Evolutionary conservation across 37 sponge, comb jelly and placozoan species (phyloP), one percentile per base, ranked within the genome.

Genomic region (Haliclona indistincta): DNA sequence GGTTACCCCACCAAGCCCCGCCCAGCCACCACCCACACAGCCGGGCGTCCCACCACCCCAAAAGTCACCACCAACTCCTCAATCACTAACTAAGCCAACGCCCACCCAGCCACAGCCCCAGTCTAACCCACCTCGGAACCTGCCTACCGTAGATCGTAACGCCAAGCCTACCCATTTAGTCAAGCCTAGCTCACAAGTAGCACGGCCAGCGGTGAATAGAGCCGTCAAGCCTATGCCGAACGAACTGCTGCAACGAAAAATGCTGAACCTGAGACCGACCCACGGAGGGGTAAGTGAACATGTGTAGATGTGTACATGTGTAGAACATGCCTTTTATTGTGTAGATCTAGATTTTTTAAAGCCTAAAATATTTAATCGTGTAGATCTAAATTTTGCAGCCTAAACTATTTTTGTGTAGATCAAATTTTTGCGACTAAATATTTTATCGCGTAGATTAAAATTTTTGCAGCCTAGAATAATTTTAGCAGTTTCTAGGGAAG

Each of bases 121-220:
- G 6, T 39, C 69, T 68, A 43, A 22, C 5, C 43, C 23, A 43
- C 42, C 40, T 4, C 29, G 3, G 45, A 17, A 17, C 23, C 52
- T 43, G 70, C 93, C 93, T 28, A 19, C 64, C 28, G 72, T 91
- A 5, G 89, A 93, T 64, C 76, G 93, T 0, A 82, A 75, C 22
- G 80, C 34, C n/a, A 92, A 92, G 71, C 92, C 92, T 2, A 54
- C 30, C n/a, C 56, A 22, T 42, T 20, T 25, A 28, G 63, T 30
- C 30, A n/a, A n/a, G n/a, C n/a, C n/a, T n/a, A n/a, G n/a, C n/a
- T n/a, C n/a, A n/a, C n/a, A 43, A 15, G 19, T 40, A 38, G 1
- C 58, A 2, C 44, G n/a, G 22, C 67, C 65, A 11, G 32, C 71
- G 2, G 45, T 40, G 1, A 45, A 56, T 45, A 63, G 55, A 17